A percentile compares a stretch with the other conserved stretches of the same genome.
Evolutionary conservation across 2,888 invertebrate genomes (phyloP).

Genomic region (Perizoma affinitatum): DNA sequence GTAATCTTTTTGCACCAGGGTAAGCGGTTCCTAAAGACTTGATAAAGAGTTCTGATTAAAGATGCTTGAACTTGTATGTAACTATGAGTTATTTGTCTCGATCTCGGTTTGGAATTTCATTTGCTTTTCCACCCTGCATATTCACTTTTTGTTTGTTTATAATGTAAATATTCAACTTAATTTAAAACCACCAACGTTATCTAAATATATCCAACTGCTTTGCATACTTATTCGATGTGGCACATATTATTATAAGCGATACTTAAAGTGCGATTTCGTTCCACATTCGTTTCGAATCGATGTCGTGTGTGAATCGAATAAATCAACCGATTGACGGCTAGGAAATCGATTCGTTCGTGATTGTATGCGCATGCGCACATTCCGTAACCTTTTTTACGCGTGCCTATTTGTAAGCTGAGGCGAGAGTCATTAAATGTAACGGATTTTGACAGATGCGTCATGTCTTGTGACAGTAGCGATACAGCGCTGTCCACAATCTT

Average conservation of each 20-base stretch:
- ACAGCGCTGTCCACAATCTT: no score
- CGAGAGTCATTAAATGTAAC: conserved; percentile 15
- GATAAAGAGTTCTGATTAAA: no score
- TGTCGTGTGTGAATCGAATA: conserved; percentile 67
- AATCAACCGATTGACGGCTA: conserved; percentile 72
- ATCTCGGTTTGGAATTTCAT: no score
- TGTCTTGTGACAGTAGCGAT: conserved; percentile 23
- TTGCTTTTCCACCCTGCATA: no score
- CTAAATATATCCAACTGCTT: conserved; percentile 5
- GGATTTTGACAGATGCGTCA: conserved; percentile 30
- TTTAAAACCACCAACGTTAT: neutral
- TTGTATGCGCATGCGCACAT: conserved; percentile 34
- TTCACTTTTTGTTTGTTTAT: no score
- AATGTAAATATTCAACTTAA: no score
- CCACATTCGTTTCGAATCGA: conserved; percentile 51
- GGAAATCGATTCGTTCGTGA: conserved; percentile 68
- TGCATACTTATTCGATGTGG: conserved; percentile 25
- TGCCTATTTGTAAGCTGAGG: conserved; percentile 28
- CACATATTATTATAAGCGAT: conserved; percentile 42
- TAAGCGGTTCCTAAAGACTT: no score
- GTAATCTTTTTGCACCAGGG: no score
- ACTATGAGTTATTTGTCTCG: no score
- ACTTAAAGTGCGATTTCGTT: conserved; percentile 42
- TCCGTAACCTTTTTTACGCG: conserved; percentile 31
- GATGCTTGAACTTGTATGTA: no score